Percentiles rank a stretch among this genome's conserved stretches.
Conservation (phyloP, 2,113 vertebrate genomes). For the Myxocyprinus asiaticus region DNA sequence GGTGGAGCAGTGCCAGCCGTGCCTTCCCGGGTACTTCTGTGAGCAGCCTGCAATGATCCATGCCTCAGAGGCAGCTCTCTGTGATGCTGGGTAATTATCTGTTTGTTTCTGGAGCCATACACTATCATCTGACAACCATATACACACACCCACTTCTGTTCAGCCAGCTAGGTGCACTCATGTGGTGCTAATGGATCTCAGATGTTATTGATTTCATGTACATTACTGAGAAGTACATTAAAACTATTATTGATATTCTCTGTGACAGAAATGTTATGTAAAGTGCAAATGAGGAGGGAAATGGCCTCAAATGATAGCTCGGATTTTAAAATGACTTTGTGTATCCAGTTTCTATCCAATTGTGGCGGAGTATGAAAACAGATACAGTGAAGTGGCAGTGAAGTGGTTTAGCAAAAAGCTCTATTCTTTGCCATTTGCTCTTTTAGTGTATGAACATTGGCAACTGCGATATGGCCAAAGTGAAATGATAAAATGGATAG, state of each 20-base stretch:
- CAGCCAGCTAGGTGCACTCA: background rate
- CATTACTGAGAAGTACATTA: constrained; percentile 1
- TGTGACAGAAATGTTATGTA: background rate
- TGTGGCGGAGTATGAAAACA: background rate
- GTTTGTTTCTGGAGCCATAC: background rate
- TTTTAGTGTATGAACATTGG: too few relatives aligned
- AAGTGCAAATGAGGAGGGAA: constrained; percentile 5
- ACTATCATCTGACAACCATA: constrained; percentile 14
- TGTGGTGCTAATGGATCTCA: constrained; percentile 39
- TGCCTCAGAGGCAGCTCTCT: constrained; percentile 69
- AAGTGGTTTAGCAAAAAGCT: too few relatives aligned
- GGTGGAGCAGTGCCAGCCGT: constrained; percentile 77
- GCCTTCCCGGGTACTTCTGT: constrained; percentile 83
- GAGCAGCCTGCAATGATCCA: constrained; percentile 73
- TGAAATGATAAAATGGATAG: too few relatives aligned
- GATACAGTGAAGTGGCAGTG: too few relatives aligned
- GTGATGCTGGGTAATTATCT: constrained; percentile 78
- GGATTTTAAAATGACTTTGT: background rate
- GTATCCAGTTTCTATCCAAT: background rate
- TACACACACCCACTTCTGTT: constrained; percentile 40
- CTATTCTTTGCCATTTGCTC: too few relatives aligned
- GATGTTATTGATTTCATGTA: constrained; percentile 9
- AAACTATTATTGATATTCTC: background rate
- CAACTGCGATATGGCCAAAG: too few relatives aligned
- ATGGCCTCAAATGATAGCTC: background rate